Evolutionary conservation across 2,888 invertebrate genomes (phyloP), one percentile per base, ranked within the genome.

Genomic region (Sabellastarte sp.): DNA sequence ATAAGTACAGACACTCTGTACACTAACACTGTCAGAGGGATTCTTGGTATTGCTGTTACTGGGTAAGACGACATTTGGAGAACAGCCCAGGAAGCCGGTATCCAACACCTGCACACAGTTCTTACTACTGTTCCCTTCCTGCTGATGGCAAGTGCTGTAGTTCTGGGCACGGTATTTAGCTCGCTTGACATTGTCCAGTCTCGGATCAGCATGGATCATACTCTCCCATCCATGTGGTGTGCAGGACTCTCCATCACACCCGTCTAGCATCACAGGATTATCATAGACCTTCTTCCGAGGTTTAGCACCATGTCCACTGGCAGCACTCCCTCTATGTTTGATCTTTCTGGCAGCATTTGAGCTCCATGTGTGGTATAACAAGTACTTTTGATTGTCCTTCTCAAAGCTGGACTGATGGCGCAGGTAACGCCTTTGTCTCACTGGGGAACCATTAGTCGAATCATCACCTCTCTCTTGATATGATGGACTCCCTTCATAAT

Each of bases 1-100:
- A 33, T 41, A 63, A 10, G 63, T 63, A 32, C 63, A 63, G 41
- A 57, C 52, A 30, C 63, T 63, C 60, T 63, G 63, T 3, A 63
- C 60, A 33, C 63, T 63, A 26, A 59, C 59, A 53, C 24, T 53
- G 10, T 10, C 10, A 20, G 41, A 41, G 41, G 15, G 5, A 24
- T 5, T 10, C 53, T 10, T 5, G n/a, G 26, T n/a, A 24, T 24
- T 5, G 15, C 5, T 53, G 24, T 24, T 5, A 26, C 26, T n/a
- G 5, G 26, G 20, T 24, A 5, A 10, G 4, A 24, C 10, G 5
- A 15, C 15, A 24, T 26, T 26, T n/a, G n/a, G n/a, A n/a, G n/a
- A n/a, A n/a, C n/a, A n/a, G n/a, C n/a, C n/a, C n/a, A n/a, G n/a
- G n/a, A n/a, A n/a, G n/a, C n/a, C n/a, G n/a, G n/a, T n/a, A n/a